Evolutionary conservation across 2,113 vertebrate species (phyloP).

Genomic region (Tetrao urogallus): DNA sequence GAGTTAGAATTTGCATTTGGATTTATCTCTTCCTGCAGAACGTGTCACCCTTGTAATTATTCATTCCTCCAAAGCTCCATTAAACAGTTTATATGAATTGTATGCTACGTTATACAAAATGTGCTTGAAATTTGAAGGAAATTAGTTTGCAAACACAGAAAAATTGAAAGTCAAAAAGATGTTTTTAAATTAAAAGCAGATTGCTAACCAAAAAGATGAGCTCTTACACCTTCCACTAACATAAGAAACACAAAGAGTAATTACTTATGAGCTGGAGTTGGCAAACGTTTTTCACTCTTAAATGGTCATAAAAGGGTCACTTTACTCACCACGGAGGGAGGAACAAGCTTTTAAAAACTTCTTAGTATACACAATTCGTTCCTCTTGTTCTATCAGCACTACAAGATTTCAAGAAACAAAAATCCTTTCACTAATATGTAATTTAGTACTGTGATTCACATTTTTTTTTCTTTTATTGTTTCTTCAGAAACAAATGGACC

Average conservation of each 20-base stretch:
- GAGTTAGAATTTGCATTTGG: background rate
- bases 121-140: conserved; percentile 1
- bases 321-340: background rate
- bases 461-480: background rate
- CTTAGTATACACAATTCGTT: accelerated
- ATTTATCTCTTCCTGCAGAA: conserved; percentile 8
- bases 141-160: background rate
- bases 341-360: background rate
- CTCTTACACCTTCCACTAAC: background rate
- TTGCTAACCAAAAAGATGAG: background rate
- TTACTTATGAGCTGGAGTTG: background rate
- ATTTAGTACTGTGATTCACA: background rate
- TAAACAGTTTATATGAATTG: background rate
- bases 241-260: background rate
- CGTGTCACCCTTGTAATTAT: background rate
- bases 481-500: background rate
- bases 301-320: background rate
- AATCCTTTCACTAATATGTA: background rate
- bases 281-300: background rate
- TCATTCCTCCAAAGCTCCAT: background rate
- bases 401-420: background rate
- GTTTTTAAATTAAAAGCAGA: conserved; percentile 6
- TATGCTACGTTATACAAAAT: background rate
- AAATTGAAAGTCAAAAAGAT: background rate
- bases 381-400: background rate